Percentiles rank a stretch among this genome's conserved stretches.
phyloP scores from a whole-genome alignment of 2,797 vertebrate species.

The Limnodromus scolopaceus region DNA sequence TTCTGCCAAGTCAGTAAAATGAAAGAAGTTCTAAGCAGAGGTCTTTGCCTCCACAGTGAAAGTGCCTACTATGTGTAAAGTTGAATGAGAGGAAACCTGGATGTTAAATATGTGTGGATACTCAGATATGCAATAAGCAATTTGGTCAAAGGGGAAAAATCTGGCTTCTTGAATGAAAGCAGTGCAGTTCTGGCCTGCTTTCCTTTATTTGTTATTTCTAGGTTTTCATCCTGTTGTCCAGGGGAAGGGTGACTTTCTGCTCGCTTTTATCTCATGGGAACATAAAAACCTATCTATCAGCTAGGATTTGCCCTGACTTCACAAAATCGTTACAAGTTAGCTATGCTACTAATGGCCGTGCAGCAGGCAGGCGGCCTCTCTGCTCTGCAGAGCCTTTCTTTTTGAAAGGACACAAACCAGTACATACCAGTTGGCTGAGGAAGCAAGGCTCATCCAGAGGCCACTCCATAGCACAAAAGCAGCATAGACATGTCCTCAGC shows the following conservation, averaged over 20 bases:
- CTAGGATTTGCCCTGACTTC: background rate
- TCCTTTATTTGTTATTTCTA: background rate
- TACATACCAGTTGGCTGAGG: background rate
- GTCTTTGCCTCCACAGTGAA: background rate
- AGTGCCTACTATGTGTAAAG: background rate
- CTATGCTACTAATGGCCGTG: background rate
- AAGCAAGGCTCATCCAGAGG: background rate
- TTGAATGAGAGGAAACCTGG: background rate
- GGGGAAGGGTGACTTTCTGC: background rate
- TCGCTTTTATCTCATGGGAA: background rate
- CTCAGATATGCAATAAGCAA: background rate
- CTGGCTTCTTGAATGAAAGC: background rate
- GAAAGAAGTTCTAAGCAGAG: background rate
- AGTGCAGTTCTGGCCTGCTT: fast-evolving
- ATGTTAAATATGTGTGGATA: background rate
- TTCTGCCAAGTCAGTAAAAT: background rate
- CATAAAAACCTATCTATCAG: background rate
- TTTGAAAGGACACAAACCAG: background rate
- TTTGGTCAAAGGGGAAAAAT: background rate
- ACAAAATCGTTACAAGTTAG: background rate
- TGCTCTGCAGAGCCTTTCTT: background rate
- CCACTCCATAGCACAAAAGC: background rate
- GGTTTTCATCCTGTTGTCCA: background rate
- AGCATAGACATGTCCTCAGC: background rate
- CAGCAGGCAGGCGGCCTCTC: background rate